Conservation (phyloP, 2,113 vertebrate genomes). For the Boleophthalmus pectinirostris region DNA sequence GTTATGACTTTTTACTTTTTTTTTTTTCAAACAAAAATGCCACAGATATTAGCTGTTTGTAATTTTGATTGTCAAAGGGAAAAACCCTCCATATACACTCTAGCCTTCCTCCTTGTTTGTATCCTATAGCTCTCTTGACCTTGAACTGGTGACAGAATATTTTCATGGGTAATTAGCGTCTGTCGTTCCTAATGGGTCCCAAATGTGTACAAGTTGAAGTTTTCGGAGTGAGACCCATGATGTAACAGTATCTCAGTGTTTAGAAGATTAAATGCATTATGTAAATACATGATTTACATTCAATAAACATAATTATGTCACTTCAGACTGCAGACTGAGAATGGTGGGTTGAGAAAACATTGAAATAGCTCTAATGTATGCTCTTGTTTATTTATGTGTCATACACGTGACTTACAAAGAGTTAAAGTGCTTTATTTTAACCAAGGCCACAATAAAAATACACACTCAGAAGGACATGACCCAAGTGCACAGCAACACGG, state of each 20-base stretch:
- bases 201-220: constrained; percentile 1
- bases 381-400: neutral
- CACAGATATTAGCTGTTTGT: too few species aligned
- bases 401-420: neutral
- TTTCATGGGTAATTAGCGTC: neutral
- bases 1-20: too few species aligned
- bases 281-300: neutral
- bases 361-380: neutral
- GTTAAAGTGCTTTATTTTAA: neutral
- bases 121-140: neutral
- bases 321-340: neutral
- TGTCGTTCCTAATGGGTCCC: neutral
- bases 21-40: too few species aligned
- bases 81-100: neutral
- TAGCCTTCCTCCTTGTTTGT: neutral
- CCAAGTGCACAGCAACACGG: neutral
- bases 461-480: neutral
- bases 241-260: neutral
- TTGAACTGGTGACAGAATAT: neutral
- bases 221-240: neutral
- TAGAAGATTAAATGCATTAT: neutral
- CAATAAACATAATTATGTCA: neutral
- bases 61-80: neutral
- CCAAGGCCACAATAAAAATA: neutral
- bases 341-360: neutral